phyloP scores from a whole-genome alignment of 2,888 invertebrate genomes.

The Diploptera punctata region DNA sequence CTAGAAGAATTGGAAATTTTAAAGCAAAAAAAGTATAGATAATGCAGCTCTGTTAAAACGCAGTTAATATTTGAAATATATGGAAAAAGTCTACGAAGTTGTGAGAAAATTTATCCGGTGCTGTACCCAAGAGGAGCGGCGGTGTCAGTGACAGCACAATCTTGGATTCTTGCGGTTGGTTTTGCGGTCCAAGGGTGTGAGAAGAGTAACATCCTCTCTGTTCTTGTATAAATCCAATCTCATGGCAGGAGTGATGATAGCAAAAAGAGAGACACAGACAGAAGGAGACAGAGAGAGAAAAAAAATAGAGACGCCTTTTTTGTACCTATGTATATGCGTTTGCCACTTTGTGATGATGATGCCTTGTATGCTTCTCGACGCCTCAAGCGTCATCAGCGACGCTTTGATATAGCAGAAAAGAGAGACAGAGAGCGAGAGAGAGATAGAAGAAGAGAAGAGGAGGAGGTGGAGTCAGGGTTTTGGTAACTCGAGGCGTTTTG shows the following conservation, averaged over 20 bases:
- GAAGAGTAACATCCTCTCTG: background rate
- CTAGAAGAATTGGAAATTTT: too few species aligned
- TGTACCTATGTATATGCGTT: constrained; percentile 31
- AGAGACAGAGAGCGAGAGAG: constrained; percentile 12
- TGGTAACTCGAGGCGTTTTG: constrained; percentile 20
- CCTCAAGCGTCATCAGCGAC: constrained; percentile 38
- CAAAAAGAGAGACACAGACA: background rate
- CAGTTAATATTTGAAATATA: too few species aligned
- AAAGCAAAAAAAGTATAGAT: too few species aligned
- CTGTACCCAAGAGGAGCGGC: too few species aligned
- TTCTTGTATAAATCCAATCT: constrained; percentile 37
- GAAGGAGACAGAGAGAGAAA: constrained; percentile 14
- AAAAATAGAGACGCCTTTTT: too few species aligned
- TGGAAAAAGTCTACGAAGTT: constrained; percentile 44
- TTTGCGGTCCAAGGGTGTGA: constrained; percentile 1
- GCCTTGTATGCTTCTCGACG: constrained; percentile 34
- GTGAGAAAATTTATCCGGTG: constrained; percentile 46
- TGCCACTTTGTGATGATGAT: constrained; percentile 39
- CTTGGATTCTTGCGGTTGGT: background rate
- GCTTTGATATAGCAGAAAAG: constrained; percentile 34
- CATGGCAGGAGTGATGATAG: constrained; percentile 25
- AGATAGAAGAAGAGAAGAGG: background rate
- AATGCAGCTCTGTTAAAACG: too few species aligned
- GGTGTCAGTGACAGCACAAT: constrained; percentile 13
- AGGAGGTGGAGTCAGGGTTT: background rate